Percentiles rank a stretch among this genome's conserved stretches.
Conservation (phyloP, 2,888 invertebrate genomes). For the Antheraea assamensis region DNA sequence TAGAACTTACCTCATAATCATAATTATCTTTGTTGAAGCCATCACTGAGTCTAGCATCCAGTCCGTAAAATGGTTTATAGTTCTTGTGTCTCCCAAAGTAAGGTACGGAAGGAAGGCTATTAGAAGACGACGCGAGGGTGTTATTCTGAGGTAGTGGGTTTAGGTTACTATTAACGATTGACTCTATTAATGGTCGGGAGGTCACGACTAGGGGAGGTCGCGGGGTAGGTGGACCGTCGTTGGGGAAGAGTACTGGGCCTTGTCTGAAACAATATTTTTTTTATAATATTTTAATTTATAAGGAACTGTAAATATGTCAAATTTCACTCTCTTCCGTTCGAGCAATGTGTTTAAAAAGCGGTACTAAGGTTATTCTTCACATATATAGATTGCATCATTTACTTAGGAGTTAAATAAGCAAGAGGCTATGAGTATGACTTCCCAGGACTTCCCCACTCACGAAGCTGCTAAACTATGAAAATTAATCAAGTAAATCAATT, state of each 20-base stretch:
- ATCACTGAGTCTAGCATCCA: not conserved
- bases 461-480: not conserved
- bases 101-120: constrained; percentile 42
- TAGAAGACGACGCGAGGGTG: constrained; percentile 45
- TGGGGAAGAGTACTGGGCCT: constrained; percentile 75
- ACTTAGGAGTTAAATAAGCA: not conserved
- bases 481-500: constrained; percentile 19
- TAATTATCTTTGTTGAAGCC: constrained; percentile 22
- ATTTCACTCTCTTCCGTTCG: too few relatives aligned
- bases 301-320: too few relatives aligned
- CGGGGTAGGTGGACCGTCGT: constrained; percentile 61
- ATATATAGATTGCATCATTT: too few relatives aligned
- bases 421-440: not conserved
- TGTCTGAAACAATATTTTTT: constrained; percentile 50
- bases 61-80: constrained; percentile 33
- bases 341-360: too few relatives aligned
- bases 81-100: constrained; percentile 43
- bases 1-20: constrained; percentile 57
- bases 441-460: not conserved
- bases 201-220: constrained; percentile 70
- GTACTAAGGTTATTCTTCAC: too few relatives aligned
- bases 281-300: too few relatives aligned
- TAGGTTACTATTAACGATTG: constrained; percentile 66
- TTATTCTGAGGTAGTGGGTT: constrained; percentile 49
- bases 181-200: constrained; percentile 65